Evolutionary conservation across 53 echinoderm and acorn worm genomes (phyloP).

Genomic region (Actinopyga echinites): DNA sequence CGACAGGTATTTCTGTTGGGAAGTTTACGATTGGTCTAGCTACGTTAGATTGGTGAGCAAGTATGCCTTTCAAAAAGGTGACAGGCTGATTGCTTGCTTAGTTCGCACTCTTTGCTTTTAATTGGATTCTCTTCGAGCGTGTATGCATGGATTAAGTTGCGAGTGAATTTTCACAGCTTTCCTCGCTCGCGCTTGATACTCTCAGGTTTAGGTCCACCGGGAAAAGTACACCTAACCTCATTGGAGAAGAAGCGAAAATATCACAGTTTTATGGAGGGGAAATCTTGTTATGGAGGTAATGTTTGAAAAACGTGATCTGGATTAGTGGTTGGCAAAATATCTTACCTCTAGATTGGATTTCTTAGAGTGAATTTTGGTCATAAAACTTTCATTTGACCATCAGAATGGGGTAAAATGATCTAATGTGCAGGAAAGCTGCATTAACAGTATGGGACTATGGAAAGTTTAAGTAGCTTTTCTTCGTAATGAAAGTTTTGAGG

Average conservation of each 20-base stretch:
- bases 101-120: slow-evolving; percentile 45
- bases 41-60: slow-evolving; percentile 46
- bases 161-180: slow-evolving; percentile 54
- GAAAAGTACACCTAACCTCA: slow-evolving; percentile 45
- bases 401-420: slow-evolving; percentile 28
- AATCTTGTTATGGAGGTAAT: slow-evolving; percentile 41
- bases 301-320: slow-evolving; percentile 36
- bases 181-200: slow-evolving; percentile 29
- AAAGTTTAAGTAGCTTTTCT: neutral
- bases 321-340: slow-evolving; percentile 43
- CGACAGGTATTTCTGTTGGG: neutral
- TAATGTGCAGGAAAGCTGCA: neutral
- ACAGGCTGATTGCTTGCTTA: slow-evolving; percentile 39
- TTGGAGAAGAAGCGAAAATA: slow-evolving; percentile 28
- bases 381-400: slow-evolving; percentile 22
- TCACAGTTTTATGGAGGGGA: slow-evolving; percentile 1
- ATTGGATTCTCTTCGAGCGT: slow-evolving; percentile 54
- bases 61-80: slow-evolving; percentile 47
- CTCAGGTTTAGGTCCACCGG: slow-evolving; percentile 39
- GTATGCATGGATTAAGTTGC: slow-evolving; percentile 48
- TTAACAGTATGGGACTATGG: neutral
- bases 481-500: neutral
- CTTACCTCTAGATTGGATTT: slow-evolving; percentile 22
- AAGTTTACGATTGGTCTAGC: slow-evolving; percentile 20
- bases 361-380: neutral